A percentile compares a stretch with the other conserved stretches of the same genome.
Conservation (phyloP, 2,888 invertebrate genomes). For the Hololepta plana region DNA sequence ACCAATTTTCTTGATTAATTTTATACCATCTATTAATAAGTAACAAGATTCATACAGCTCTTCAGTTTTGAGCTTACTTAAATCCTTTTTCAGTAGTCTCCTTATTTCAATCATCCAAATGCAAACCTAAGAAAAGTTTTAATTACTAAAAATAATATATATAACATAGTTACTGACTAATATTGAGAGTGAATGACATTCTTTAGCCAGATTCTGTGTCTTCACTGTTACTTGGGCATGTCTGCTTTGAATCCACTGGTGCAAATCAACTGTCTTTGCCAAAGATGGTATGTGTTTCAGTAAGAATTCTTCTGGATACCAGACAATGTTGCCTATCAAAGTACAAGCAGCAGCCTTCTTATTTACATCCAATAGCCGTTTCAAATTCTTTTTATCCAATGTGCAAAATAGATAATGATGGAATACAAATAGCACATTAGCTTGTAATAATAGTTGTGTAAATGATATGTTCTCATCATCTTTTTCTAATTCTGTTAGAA, state of each 20-base stretch:
- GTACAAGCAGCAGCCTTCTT: slow-evolving; percentile 66
- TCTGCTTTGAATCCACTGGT: slow-evolving; percentile 29
- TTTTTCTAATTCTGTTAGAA: slow-evolving; percentile 42
- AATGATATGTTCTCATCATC: slow-evolving; percentile 32
- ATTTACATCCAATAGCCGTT: slow-evolving; percentile 54
- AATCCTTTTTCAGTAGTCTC: slow-evolving; percentile 27
- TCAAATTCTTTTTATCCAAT: slow-evolving; percentile 58
- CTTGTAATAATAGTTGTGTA: slow-evolving; percentile 41
- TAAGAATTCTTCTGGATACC: slow-evolving; percentile 75
- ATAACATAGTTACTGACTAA: slow-evolving; percentile 10
- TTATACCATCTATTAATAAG: slow-evolving; percentile 35
- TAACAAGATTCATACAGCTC: slow-evolving; percentile 33
- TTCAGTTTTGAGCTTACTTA: slow-evolving; percentile 30
- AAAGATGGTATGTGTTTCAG: slow-evolving; percentile 39
- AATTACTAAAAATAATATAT: slow-evolving; percentile 2
- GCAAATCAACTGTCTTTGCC: slow-evolving; percentile 33
- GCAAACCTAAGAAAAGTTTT: slow-evolving; percentile 26
- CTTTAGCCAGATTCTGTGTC: slow-evolving; percentile 1
- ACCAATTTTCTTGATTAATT: slow-evolving; percentile 26
- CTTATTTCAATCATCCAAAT: slow-evolving; percentile 46
- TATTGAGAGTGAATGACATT: slow-evolving; percentile 15
- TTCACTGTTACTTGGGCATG: slow-evolving; percentile 18
- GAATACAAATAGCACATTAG: slow-evolving; percentile 49
- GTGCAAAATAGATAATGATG: slow-evolving; percentile 55
- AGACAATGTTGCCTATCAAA: slow-evolving; percentile 61